A percentile compares a stretch with the other conserved stretches of the same genome.
These are phyloP conservation scores for Trichopria drosophilae DNA, from an alignment of 2,888 invertebrate genomes.

Conservation along the genomic window DNA sequence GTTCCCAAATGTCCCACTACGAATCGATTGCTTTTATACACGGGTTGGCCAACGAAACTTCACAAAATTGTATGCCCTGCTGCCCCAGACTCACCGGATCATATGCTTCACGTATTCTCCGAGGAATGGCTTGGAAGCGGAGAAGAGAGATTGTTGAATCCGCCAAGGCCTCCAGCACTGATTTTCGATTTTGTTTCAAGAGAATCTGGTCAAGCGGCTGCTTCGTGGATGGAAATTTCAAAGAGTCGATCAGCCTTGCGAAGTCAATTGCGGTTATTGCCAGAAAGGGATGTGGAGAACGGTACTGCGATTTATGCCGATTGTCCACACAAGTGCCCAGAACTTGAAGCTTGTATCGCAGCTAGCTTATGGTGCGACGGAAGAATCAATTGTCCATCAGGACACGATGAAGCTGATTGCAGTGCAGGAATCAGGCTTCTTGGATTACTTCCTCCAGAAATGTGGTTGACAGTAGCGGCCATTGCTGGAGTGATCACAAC, in stretches of 20 bases:
- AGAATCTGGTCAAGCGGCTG: conserved; percentile 76
- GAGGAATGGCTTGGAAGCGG: conserved; percentile 72
- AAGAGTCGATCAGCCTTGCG: conserved; percentile 67
- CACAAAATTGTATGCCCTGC: conserved; percentile 73
- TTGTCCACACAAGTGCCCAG: conserved; percentile 57
- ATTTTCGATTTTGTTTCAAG: conserved; percentile 71
- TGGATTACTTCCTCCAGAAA: conserved; percentile 63
- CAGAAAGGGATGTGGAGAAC: conserved; percentile 48
- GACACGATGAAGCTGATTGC: conserved; percentile 71
- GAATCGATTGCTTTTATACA: conserved; percentile 80
- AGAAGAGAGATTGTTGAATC: conserved; percentile 40
- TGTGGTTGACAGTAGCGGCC: conserved; percentile 54
- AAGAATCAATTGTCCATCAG: conserved; percentile 58
- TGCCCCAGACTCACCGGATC: conserved; percentile 67
- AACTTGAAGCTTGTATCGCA: conserved; percentile 55
- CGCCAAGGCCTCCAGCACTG: conserved; percentile 64
- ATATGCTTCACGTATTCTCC: conserved; percentile 76
- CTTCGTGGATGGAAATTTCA: conserved; percentile 77
- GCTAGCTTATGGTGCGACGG: conserved; percentile 61
- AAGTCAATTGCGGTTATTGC: conserved; percentile 63
- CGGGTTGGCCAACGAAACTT: conserved; percentile 67
- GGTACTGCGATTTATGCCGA: conserved; percentile 48
- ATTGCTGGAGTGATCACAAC: conserved; percentile 58
- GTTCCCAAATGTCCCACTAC: conserved; percentile 71
- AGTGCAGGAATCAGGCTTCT: conserved; percentile 55